A percentile compares a stretch with the other conserved stretches of the same genome.
Conservation (phyloP, 2,888 invertebrate species). For the Thysanoteuthis rhombus region DNA sequence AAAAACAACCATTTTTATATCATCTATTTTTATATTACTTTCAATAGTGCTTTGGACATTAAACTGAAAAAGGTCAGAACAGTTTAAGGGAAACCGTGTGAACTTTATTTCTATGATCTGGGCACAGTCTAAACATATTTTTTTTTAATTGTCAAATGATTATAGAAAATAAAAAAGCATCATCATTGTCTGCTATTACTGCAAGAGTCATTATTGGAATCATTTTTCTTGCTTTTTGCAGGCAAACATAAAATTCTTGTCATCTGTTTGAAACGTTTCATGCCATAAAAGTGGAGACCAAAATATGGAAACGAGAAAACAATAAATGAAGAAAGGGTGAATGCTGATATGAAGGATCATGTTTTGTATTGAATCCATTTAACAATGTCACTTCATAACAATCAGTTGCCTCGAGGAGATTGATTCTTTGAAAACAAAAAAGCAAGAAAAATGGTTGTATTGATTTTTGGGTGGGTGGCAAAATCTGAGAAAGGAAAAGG, state of each 20-base stretch:
- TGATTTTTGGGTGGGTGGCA: background rate
- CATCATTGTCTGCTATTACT: background rate
- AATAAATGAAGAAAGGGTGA: background rate
- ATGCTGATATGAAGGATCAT: background rate
- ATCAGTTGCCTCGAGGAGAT: background rate
- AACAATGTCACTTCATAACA: background rate
- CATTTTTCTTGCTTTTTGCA: background rate
- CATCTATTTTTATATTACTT: too few species aligned
- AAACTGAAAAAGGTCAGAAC: too few species aligned
- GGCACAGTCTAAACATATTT: too few species aligned
- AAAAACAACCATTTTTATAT: too few species aligned
- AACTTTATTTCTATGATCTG: too few species aligned
- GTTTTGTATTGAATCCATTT: constrained; percentile 12
- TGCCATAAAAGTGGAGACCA: background rate
- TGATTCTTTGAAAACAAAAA: background rate
- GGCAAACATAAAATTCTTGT: background rate
- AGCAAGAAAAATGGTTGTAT: background rate
- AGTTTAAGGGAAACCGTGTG: too few species aligned
- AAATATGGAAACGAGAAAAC: too few species aligned
- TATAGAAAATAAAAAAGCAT: too few species aligned
- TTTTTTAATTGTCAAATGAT: too few species aligned
- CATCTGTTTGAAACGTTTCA: background rate
- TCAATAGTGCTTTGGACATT: too few species aligned
- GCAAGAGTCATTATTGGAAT: background rate
- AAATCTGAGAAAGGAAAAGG: background rate